Percentiles rank a stretch among this genome's conserved stretches.
phyloP scores from a whole-genome alignment of 2,113 vertebrate species.

The Arothron firmamentum region DNA sequence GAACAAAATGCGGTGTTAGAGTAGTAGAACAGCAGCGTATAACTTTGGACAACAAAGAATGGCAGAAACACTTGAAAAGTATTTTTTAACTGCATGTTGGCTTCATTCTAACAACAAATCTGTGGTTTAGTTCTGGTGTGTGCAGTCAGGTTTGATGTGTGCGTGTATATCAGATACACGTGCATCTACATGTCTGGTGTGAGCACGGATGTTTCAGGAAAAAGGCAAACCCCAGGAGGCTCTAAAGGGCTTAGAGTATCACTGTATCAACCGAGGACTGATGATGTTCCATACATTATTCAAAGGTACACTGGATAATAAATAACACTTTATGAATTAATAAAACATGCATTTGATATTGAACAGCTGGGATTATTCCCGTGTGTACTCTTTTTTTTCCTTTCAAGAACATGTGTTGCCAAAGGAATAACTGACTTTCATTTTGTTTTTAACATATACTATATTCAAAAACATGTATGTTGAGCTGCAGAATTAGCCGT shows the following conservation, averaged over 20 bases:
- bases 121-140: slow-evolving; percentile 3
- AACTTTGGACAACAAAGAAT: slow-evolving; percentile 29
- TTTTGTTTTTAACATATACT: slow-evolving; percentile 1
- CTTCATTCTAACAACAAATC: slow-evolving; percentile 25
- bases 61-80: slow-evolving; percentile 44
- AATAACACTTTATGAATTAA: slow-evolving; percentile 64
- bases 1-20: slow-evolving; percentile 3
- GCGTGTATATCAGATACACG: not conserved
- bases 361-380: slow-evolving; percentile 28
- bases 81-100: slow-evolving; percentile 24
- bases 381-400: not conserved
- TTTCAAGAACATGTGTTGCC: slow-evolving; percentile 9
- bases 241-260: slow-evolving; percentile 35
- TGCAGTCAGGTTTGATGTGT: not conserved
- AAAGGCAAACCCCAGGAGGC: slow-evolving; percentile 28
- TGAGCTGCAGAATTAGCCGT: slow-evolving; percentile 23
- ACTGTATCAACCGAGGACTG: slow-evolving; percentile 50
- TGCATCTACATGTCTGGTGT: not conserved
- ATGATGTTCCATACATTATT: slow-evolving; percentile 65
- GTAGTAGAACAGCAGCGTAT: slow-evolving; percentile 5
- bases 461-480: not conserved
- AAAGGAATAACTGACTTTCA: not conserved
- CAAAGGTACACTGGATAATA: slow-evolving; percentile 56
- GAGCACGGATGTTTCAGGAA: slow-evolving; percentile 1
- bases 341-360: slow-evolving; percentile 44